Base-by-base conservation (phyloP, 2,888 invertebrate genomes). In the Tiliacea aurago region DNA sequence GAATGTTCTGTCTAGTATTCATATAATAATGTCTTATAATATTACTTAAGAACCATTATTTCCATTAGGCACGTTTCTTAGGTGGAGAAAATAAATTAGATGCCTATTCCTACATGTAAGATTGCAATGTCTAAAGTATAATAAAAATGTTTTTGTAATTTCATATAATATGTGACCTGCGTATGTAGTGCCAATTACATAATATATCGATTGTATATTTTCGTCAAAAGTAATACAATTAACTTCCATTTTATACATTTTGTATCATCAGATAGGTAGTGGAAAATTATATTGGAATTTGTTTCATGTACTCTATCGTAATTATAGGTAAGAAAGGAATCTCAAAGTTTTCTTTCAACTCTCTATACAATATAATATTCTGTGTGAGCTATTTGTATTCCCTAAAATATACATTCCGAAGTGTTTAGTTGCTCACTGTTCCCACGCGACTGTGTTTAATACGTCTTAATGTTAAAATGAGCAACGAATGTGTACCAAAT, bases 401-500 rank as follows among this genome's bases (percentile, higher is more conserved):
- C 89, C 81, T 86, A 69, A 87, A 88, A 88, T 89, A 88, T 93
- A 95, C 95, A 96, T 96, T 96, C 95, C 95, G 94, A 88, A 89
- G 90, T 91, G 86, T 93, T 93, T 87, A 87, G 92, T 94, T 93
- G 93, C 93, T 93, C 92, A 88, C 88, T 84, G 80, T 86, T 84
- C 84, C 89, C 87, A 86, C 81, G 88, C 88, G 89, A 90, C 86
- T 88, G 79, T 86, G 86, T 86, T 83, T 88, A 70, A 84, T 89
- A 87, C 87, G 78, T 90, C 90, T 88, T 89, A 90, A 89, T 90
- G 88, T 90, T 88, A 89, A 91, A 91, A 90, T 86, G 95, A 95
- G 96, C 96, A 96, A 96, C 96, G 96, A 96, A 96, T 94, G 91
- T 94, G 95, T 95, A 96, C 96, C 96, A 96, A 96, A 96, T 94